phyloP scores from a whole-genome alignment of 2,888 invertebrate species.

The Agrilus cyanescens region DNA sequence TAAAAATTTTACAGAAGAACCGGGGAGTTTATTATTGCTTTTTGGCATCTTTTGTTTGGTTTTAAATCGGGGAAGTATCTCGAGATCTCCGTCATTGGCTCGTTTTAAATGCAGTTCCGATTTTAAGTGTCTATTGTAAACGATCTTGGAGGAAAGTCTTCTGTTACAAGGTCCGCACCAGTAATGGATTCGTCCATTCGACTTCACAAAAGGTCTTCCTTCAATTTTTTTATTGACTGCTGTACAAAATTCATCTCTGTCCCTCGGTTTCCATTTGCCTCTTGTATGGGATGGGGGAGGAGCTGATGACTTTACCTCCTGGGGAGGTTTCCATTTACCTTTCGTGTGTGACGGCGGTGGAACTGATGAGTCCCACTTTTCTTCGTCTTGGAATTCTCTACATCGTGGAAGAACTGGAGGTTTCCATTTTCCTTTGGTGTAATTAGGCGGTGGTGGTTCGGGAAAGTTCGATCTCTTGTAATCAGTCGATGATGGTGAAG shows the following conservation, averaged over 20 bases:
- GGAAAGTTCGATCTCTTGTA: neutral
- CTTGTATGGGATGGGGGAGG: constrained; percentile 61
- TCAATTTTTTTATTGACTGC: constrained; percentile 13
- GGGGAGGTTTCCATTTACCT: constrained; percentile 50
- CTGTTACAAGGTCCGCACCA: constrained; percentile 77
- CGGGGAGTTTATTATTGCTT: neutral
- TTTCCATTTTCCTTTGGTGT: constrained; percentile 53
- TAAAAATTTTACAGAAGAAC: constrained; percentile 3
- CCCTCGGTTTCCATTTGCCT: constrained; percentile 63
- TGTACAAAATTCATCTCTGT: constrained; percentile 8
- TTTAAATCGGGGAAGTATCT: constrained; percentile 27
- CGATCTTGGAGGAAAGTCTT: constrained; percentile 56
- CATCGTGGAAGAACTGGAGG: neutral
- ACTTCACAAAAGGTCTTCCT: constrained; percentile 29
- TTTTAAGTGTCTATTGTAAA: constrained; percentile 66
- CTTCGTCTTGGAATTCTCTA: constrained; percentile 22
- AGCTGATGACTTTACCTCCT: constrained; percentile 27
- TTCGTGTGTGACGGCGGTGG: constrained; percentile 43
- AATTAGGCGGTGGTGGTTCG: constrained; percentile 25
- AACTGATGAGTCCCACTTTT: constrained; percentile 31
- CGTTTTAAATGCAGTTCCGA: constrained; percentile 61
- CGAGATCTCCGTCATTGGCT: constrained; percentile 56
- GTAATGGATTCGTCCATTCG: constrained; percentile 44
- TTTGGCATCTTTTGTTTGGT: constrained; percentile 9
- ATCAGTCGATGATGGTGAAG: constrained; percentile 32